Evolutionary conservation across 2,888 invertebrate genomes (phyloP), one percentile per base, ranked within the genome.

Genomic region (Aporophyla nigra): DNA sequence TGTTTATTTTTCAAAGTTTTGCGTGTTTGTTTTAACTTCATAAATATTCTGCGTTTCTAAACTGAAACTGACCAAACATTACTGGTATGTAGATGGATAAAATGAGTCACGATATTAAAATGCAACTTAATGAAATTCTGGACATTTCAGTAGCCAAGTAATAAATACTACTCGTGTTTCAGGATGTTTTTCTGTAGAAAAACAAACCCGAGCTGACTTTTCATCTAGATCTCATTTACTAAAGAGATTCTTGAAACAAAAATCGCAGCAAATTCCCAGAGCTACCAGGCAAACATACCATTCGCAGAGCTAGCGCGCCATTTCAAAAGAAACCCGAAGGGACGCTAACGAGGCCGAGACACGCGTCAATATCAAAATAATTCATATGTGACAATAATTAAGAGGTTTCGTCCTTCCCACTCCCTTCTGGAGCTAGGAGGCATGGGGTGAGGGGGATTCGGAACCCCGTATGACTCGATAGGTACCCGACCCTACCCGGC

Each of bases 301-400:
- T 70, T 80, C 59, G 75, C 46, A 74, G 82, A 87, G 78, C 56
- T 75, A 65, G 72, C 76, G 74, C 74, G 69, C 78, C 72, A 76
- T 85, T 81, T 88, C 85, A 86, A 90, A 89, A 88, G 88, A 87
- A 89, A 85, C 76, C 89, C 87, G 78, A 85, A 87, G 89, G 89
- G 87, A 89, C 83, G 81, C 84, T 89, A 89, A 89, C 88, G 87
- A 87, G 85, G 86, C 84, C 84, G 89, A 89, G 87, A 83, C 89
- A 86, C 91, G 92, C 94, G 93, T 94, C 95, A 93, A 95, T 95
- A 94, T 93, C 94, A 93, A 95, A 95, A 95, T 95, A 95, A 95
- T 94, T 95, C 95, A 95, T 93, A 95, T 95, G 95, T 95, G 94
- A 95, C 95, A 95, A 95, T 96, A 96, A 95, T 96, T 95, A 95